A percentile compares a stretch with the other conserved stretches of the same genome.
phyloP scores from a whole-genome alignment of 2,113 vertebrate species.

The Malaclemys terrapin region DNA sequence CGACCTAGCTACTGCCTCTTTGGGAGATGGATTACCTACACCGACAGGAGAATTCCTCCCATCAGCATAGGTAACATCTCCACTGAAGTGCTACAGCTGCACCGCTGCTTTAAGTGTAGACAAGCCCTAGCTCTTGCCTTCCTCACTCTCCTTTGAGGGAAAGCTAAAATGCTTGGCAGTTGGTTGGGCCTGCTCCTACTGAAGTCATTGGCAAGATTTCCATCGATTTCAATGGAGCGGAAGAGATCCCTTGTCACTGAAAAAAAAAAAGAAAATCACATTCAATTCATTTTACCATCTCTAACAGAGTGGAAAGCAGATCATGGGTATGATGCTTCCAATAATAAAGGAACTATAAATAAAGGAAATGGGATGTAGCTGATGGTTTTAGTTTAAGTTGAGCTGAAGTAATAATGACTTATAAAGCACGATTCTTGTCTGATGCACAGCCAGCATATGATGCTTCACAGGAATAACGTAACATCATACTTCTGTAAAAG shows the following conservation, averaged over 20 bases:
- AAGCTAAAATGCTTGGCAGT: constrained; percentile 57
- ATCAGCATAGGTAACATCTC: too few relatives aligned
- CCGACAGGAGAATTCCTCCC: too few relatives aligned
- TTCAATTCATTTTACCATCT: constrained; percentile 59
- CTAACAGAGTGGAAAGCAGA: constrained; percentile 61
- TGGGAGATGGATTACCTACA: too few relatives aligned
- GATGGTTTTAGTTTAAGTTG: constrained; percentile 72
- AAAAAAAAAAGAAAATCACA: constrained; percentile 10
- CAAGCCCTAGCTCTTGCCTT: neutral
- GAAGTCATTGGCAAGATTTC: constrained; percentile 14
- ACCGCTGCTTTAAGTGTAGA: too few relatives aligned
- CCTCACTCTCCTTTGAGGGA: constrained; percentile 29
- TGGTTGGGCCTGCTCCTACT: constrained; percentile 22
- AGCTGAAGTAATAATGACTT: constrained; percentile 69
- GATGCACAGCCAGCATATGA: constrained; percentile 57
- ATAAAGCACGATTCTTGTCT: constrained; percentile 61
- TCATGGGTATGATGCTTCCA: constrained; percentile 63
- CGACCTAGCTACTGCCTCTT: neutral
- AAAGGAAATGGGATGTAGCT: constrained; percentile 60
- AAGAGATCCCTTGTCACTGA: neutral
- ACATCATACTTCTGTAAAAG: constrained; percentile 32
- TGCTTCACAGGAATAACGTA: constrained; percentile 60
- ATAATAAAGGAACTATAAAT: constrained; percentile 48
- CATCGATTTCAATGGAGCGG: constrained; percentile 35
- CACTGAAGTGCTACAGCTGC: too few relatives aligned